These are phyloP conservation scores for Pogonocichla stellata DNA, from an alignment of 2,113 vertebrate species.

Conservation along the genomic window DNA sequence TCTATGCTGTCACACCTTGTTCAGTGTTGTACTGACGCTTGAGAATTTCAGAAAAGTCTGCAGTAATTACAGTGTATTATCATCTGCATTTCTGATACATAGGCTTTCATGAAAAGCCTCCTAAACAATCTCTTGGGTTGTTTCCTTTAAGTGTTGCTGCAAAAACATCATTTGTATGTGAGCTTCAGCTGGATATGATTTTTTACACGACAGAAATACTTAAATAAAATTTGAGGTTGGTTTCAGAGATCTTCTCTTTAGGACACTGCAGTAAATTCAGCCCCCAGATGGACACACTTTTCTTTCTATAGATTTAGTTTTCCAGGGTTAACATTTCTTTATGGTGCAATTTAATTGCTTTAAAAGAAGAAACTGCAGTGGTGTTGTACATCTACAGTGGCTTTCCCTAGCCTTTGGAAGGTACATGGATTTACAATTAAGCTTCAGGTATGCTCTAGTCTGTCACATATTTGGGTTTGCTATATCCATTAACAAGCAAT, in stretches of 20 bases:
- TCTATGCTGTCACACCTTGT: not conserved
- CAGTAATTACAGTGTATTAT: not conserved
- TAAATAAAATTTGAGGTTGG: not conserved
- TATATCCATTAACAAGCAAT: slow-evolving; percentile 40
- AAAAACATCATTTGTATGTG: not conserved
- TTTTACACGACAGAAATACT: slow-evolving; percentile 16
- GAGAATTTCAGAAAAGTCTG: not conserved
- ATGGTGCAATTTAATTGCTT: slow-evolving; percentile 6
- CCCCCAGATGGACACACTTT: not conserved
- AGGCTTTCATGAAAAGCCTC: not conserved
- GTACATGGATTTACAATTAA: slow-evolving; percentile 45
- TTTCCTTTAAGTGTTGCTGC: not conserved
- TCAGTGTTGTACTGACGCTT: not conserved
- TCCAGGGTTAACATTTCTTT: not conserved
- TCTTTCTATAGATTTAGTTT: slow-evolving; percentile 6
- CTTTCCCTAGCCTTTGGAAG: not conserved
- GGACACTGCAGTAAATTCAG: not conserved
- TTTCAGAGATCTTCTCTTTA: slow-evolving; percentile 32
- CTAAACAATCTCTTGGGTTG: not conserved
- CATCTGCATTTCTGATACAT: not conserved
- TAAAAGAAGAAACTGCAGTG: slow-evolving; percentile 11
- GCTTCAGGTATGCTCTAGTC: not conserved
- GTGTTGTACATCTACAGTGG: not conserved
- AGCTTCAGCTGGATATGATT: not conserved
- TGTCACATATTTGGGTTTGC: slow-evolving; percentile 28